Evolutionary conservation across 1,140 invertebrate genomes (phyloP).

Genomic region (Pomacea maculata): DNA sequence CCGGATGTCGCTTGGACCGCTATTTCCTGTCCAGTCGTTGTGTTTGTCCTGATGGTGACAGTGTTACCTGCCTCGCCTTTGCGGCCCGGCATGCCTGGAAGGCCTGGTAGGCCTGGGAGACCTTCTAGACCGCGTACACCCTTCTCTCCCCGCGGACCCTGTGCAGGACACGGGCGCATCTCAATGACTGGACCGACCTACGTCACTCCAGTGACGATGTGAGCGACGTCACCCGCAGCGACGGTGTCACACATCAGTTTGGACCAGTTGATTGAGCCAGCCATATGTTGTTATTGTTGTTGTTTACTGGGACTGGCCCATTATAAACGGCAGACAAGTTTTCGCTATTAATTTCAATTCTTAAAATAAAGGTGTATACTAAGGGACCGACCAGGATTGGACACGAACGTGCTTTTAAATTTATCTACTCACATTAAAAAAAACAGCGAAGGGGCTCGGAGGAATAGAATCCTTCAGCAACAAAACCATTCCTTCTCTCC

Average conservation of each 20-base stretch:
- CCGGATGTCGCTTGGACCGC: conserved; percentile 22
- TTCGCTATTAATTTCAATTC: too few species aligned
- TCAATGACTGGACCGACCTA: neutral
- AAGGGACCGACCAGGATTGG: too few species aligned
- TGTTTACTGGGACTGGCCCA: too few species aligned
- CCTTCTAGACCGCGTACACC: conserved; percentile 27
- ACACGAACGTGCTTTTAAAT: too few species aligned
- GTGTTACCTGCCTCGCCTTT: conserved; percentile 25
- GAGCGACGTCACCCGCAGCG: neutral
- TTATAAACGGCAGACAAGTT: too few species aligned
- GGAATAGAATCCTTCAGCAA: too few species aligned
- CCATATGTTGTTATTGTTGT: neutral
- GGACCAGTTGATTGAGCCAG: neutral
- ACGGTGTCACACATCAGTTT: neutral
- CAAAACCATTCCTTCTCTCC: too few species aligned
- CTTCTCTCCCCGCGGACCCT: conserved; percentile 31
- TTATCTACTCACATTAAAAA: too few species aligned
- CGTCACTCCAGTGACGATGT: neutral
- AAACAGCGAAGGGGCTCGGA: too few species aligned
- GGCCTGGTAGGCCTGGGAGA: conserved; percentile 23
- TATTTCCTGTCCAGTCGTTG: too few species aligned
- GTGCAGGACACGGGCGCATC: neutral
- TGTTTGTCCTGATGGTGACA: neutral
- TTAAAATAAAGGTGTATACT: too few species aligned
- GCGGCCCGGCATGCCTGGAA: conserved; percentile 20